Base-by-base conservation (phyloP, 2,888 invertebrate genomes). In the Euplagia quadripunctaria region DNA sequence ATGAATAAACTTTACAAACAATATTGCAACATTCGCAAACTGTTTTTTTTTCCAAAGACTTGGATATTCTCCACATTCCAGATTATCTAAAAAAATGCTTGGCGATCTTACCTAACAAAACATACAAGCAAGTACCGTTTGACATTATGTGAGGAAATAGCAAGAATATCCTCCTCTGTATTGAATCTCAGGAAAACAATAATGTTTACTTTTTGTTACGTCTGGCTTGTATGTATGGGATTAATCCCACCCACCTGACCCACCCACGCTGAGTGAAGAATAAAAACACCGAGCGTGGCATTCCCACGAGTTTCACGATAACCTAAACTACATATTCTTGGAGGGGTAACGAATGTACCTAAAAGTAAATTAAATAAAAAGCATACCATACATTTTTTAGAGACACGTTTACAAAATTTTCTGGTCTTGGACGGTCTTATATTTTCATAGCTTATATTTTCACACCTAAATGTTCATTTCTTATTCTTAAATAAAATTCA, bases 61-160 rank as follows among this genome's bases (percentile, higher is more conserved):
- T 84, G 84, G 82, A 79, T 72, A 76, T 67, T 61, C 72, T 78
- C 80, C 84, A 82, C 80, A 72, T 65, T 74, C 70, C 63, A 70
- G 42, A 68, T 75, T 31, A 31, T 31, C 31, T 31, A 31, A 31
- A 31, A n/a, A 31, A 31, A 31, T 2, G 31, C 31, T 31, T 31
- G 31, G 31, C 31, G 31, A 31, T 1, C 31, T 46, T 46, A 31
- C 51, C 12, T 51, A 51, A 4, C 4, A 51, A 51, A 16, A 51
- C 51, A 51, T 51, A 14, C 12, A 51, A 61, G 61, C 12, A 51
- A 61, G 61, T 61, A 31, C 1, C 31, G 6, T 61, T 31, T 58
- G 20, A 20, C 0, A 20, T 7, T 11, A 12, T 58, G 31, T 31
- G 31, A 61, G 61, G n/a, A 31, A 4, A 61, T 14, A 61, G 31